Evolutionary conservation across 2,888 invertebrate genomes (phyloP).

Genomic region (Xylocampa areola): DNA sequence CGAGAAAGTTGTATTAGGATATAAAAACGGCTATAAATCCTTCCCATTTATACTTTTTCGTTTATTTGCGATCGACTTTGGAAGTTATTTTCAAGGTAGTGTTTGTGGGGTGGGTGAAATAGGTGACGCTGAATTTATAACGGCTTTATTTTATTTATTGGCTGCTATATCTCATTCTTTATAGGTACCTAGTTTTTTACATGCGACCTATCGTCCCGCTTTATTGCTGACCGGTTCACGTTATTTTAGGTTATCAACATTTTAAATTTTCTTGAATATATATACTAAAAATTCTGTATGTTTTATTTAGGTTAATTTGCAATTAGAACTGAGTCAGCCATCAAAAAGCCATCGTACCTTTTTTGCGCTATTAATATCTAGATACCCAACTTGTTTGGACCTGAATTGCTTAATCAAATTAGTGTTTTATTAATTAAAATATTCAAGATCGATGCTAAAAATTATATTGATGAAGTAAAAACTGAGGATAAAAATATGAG

Average conservation of each 20-base stretch:
- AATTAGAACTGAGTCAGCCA: no score
- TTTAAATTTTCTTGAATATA: background rate
- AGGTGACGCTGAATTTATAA: conserved; percentile 51
- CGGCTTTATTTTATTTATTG: conserved; percentile 44
- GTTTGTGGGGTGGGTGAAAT: conserved; percentile 50
- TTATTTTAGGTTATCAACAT: background rate
- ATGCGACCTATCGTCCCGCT: conserved; percentile 8
- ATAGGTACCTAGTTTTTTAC: conserved; percentile 13
- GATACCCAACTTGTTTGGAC: background rate
- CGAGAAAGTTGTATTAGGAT: conserved; percentile 71
- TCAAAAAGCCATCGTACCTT: no score
- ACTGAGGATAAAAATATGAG: background rate
- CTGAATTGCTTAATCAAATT: background rate
- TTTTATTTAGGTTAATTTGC: no score
- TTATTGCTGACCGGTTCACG: conserved; percentile 10
- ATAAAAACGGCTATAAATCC: conserved; percentile 73
- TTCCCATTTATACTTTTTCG: conserved; percentile 69
- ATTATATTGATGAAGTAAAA: conserved; percentile 2
- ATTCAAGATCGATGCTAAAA: background rate
- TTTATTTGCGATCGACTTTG: conserved; percentile 73
- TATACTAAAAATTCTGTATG: background rate
- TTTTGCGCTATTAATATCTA: background rate
- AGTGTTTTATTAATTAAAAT: conserved; percentile 1
- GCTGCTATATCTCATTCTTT: conserved; percentile 21
- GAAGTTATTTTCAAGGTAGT: conserved; percentile 66